Percentiles rank a stretch among this genome's conserved stretches.
These are phyloP conservation scores for Antheraea assamensis DNA, from an alignment of 2,888 invertebrate species.

Conservation along the genomic window DNA sequence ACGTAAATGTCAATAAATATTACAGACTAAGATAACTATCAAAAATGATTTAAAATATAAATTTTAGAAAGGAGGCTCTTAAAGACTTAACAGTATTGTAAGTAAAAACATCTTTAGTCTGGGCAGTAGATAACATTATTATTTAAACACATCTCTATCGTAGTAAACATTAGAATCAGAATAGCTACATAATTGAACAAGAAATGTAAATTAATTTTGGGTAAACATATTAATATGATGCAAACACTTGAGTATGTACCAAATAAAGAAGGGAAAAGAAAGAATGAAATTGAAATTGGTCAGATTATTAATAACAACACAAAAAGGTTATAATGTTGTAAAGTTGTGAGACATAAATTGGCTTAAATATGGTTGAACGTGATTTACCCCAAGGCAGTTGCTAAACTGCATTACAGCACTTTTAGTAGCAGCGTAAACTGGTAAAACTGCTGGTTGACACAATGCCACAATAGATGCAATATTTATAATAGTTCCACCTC, in stretches of 20 bases:
- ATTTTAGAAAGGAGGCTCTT: no score
- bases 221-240: no score
- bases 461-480: slow-evolving; percentile 66
- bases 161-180: not conserved
- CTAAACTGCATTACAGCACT: slow-evolving; percentile 71
- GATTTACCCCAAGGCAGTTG: slow-evolving; percentile 65
- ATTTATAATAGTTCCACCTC: slow-evolving; percentile 68
- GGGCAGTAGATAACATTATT: no score
- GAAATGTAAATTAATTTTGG: not conserved
- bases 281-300: not conserved
- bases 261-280: not conserved
- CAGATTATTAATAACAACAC: not conserved
- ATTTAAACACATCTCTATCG: no score
- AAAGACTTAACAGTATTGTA: no score
- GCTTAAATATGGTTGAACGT: not conserved
- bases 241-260: no score
- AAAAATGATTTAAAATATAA: not conserved
- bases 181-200: not conserved
- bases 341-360: not conserved
- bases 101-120: no score
- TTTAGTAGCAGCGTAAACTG: slow-evolving; percentile 68
- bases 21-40: no score
- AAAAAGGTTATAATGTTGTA: not conserved
- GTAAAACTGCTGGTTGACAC: slow-evolving; percentile 46
- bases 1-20: no score